Evolutionary conservation across 2,888 invertebrate genomes (phyloP), one percentile per base, ranked within the genome.

Genomic region (Boloria selene): DNA sequence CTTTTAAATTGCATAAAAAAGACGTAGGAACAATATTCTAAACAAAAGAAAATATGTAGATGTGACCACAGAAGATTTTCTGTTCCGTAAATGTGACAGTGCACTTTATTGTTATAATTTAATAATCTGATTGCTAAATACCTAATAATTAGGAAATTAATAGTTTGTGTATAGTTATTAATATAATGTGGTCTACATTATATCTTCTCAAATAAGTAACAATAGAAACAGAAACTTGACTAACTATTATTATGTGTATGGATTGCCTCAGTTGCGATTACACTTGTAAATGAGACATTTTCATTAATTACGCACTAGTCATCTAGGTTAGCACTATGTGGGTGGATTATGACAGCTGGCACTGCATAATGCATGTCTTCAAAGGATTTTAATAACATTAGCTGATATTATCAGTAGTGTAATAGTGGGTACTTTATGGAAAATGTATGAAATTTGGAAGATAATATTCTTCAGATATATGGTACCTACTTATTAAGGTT

Each of bases 231-330:
- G 61, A 53, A 47, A 42, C 26, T 45, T 65, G 59, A 50, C n/a
- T 38, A 31, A 38, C 54, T 44, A 47, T 44, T 51, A 53, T 18
- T 45, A n/a, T 31, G 13, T 26, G 31, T 31, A 26, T 42, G 16
- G n/a, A 38, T 59, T 59, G 49, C 59, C 61, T 62, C 58, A 44
- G 31, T 54, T 56, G 62, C 38, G 44, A 71, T 71, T 70, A 70
- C 58, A 72, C 68, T 72, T 72, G 70, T 72, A 65, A 72, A 72
- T 72, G 65, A 70, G 61, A 52, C 55, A 50, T 67, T 68, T 45
- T 47, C 65, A 68, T 61, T 65, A 61, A 61, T 49, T 58, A 68
- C 56, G 45, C 44, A 65, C 61, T 61, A 56, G 49, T 56, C 56
- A 64, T 67, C 58, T 64, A 54, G 67, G 65, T 65, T 65, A 61